Evolutionary conservation across 2,113 vertebrate genomes (phyloP).

Genomic region (Grantiella picta): DNA sequence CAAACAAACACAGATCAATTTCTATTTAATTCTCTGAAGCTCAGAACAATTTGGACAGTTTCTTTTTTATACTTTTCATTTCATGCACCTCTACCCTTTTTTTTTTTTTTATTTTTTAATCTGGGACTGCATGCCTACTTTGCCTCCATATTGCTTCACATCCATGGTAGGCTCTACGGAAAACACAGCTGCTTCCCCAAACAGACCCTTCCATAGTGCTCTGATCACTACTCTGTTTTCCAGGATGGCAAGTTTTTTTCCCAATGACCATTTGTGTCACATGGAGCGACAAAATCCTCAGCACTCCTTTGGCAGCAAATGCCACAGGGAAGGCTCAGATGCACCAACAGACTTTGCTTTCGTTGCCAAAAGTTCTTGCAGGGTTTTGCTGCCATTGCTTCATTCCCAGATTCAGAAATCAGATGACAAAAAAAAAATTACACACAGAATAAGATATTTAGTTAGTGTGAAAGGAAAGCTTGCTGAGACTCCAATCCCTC

Average conservation of each 20-base stretch:
- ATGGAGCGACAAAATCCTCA: not conserved
- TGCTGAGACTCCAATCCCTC: not conserved
- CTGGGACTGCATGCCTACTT: too few relatives aligned
- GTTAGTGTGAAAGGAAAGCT: not conserved
- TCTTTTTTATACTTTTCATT: not conserved
- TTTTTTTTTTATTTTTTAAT: too few relatives aligned
- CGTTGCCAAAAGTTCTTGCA: not conserved
- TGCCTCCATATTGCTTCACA: too few relatives aligned
- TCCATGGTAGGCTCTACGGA: too few relatives aligned
- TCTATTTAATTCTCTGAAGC: not conserved
- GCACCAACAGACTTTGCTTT: not conserved
- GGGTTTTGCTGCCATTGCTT: not conserved
- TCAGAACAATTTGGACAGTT: not conserved
- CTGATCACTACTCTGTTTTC: not conserved
- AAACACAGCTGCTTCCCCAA: too few relatives aligned
- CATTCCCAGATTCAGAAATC: not conserved
- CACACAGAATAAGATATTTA: accelerated
- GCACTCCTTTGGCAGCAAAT: not conserved
- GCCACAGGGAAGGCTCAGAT: not conserved
- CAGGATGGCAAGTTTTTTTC: not conserved
- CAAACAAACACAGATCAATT: not conserved
- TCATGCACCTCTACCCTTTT: too few relatives aligned
- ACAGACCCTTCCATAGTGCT: too few relatives aligned
- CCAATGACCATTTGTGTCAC: not conserved
- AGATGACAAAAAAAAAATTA: not conserved